Conservation (phyloP, 2,113 vertebrate species). For the Synodontis membranacea region DNA sequence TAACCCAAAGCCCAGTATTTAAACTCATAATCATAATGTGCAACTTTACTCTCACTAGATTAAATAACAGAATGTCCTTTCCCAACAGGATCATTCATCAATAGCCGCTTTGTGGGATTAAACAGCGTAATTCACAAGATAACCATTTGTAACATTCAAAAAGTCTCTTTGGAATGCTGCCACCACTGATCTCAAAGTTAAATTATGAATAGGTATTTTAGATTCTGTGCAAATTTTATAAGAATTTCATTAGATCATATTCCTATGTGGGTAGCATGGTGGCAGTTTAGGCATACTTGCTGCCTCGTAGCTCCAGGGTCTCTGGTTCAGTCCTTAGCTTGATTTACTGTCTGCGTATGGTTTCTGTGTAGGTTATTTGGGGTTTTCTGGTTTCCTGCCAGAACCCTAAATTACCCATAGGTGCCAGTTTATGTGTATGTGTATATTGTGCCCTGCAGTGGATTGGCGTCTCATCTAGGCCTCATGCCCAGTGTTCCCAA, state of each 20-base stretch:
- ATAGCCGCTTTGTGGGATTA: not conserved
- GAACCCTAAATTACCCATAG: not conserved
- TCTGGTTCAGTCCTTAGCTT: not conserved
- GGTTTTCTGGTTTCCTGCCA: not conserved
- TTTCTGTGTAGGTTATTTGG: not conserved
- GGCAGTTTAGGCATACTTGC: not conserved
- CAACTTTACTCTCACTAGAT: not conserved
- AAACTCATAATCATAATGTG: not conserved
- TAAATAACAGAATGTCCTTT: not conserved
- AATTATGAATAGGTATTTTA: not conserved
- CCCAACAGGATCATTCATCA: not conserved
- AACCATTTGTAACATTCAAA: not conserved
- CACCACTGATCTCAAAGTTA: not conserved
- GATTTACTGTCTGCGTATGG: not conserved
- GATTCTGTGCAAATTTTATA: not conserved
- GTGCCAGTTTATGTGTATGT: too few species aligned
- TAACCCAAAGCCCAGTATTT: not conserved
- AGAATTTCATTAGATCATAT: not conserved
- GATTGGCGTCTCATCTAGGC: not conserved
- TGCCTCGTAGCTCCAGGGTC: not conserved
- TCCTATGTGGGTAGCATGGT: not conserved
- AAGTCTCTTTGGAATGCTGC: not conserved
- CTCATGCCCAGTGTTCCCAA: not conserved
- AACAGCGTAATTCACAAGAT: not conserved
- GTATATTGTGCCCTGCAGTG: not conserved